Percentiles rank a stretch among this genome's conserved stretches.
Conservation (phyloP, 2,113 vertebrate species). For the Tychaedon coryphoeus region DNA sequence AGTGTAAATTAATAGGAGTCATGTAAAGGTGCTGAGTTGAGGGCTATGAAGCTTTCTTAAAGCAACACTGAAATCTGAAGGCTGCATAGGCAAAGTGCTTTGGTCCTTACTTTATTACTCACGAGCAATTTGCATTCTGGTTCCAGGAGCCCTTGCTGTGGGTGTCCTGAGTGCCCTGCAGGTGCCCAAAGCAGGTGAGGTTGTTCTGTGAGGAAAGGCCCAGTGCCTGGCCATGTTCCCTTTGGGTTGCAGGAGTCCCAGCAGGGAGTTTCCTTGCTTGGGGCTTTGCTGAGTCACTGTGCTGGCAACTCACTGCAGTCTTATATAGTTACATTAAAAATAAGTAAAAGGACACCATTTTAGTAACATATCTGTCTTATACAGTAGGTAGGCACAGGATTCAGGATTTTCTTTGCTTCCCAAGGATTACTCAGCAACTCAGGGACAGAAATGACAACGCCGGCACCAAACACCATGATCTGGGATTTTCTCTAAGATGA, state of each 20-base stretch:
- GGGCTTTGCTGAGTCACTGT: not conserved
- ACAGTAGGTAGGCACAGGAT: not conserved
- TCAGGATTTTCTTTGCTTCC: not conserved
- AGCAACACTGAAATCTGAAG: not conserved
- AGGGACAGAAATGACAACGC: not conserved
- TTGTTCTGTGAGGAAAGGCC: not conserved
- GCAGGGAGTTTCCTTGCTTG: not conserved
- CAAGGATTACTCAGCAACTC: not conserved
- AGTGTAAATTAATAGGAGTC: not conserved
- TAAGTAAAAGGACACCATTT: not conserved
- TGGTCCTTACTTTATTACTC: not conserved
- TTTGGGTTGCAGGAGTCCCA: not conserved
- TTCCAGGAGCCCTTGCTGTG: not conserved
- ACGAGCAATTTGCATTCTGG: not conserved
- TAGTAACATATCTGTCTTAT: not conserved
- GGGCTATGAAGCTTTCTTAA: not conserved
- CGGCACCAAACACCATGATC: not conserved
- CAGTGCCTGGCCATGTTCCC: accelerated
- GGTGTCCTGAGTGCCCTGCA: not conserved
- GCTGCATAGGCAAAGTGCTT: not conserved
- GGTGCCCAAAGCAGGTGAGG: not conserved
- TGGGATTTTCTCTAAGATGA: not conserved
- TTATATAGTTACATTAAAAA: not conserved
- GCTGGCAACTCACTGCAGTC: not conserved
- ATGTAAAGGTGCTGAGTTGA: not conserved